Evolutionary conservation across 2,888 invertebrate genomes (phyloP), one percentile per base, ranked within the genome.

Genomic region (Rhyacophila evoluta): DNA sequence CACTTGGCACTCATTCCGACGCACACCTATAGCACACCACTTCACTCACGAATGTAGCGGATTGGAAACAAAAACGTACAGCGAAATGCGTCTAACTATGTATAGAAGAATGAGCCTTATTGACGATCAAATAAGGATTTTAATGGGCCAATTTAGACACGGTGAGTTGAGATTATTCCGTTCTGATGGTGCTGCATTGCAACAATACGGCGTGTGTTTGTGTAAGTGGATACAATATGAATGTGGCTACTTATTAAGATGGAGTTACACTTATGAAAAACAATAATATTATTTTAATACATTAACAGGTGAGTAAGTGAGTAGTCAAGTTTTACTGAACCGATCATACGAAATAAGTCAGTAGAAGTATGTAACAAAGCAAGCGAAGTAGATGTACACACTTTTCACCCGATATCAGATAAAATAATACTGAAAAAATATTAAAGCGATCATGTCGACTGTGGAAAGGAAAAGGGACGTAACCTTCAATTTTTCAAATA

Each of bases 221-320:
- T 55, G 55, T 55, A 55, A 55, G 55, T 55, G 55, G 55, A 55
- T 55, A 55, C 19, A 55, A 55, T 25, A 55, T 55, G 55, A 55
- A 55, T 55, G 19, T 41, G 19, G 15, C 3, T 55, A 19, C 10
- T 10, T 55, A 5, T 55, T 25, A 55, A 55, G 55, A 8, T 55
- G 19, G 55, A 55, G 8, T 1, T 55, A 55, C 15, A 55, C 55
- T 25, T 55, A 8, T 2, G 19, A 33, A n/a, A n/a, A n/a, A n/a
- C n/a, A n/a, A n/a, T n/a, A n/a, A n/a, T n/a, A n/a, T n/a, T n/a
- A n/a, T n/a, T n/a, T n/a, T n/a, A n/a, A n/a, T n/a, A n/a, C n/a
- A n/a, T n/a, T n/a, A n/a, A n/a, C n/a, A n/a, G n/a, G n/a, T n/a
- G n/a, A n/a, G n/a, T n/a, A n/a, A n/a, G n/a, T n/a, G n/a, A n/a